Conservation (phyloP, 2,113 vertebrate genomes). For the Cromileptes altivelis region DNA sequence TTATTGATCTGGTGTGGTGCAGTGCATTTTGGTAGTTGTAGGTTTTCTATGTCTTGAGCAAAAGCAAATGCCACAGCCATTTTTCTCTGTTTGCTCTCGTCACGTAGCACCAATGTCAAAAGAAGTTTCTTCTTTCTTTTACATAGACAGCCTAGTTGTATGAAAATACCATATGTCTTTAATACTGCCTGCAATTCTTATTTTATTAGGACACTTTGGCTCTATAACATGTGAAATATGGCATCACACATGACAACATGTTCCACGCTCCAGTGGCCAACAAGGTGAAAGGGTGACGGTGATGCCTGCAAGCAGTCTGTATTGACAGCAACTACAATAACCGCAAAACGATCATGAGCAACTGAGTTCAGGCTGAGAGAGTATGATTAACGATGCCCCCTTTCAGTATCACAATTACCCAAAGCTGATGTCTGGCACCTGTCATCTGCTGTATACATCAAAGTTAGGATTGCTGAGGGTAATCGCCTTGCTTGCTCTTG, state of each 20-base stretch:
- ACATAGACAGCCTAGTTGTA: too few relatives aligned
- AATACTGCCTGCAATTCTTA: too few relatives aligned
- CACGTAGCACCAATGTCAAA: too few relatives aligned
- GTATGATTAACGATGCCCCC: conserved; percentile 66
- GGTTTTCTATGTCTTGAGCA: too few relatives aligned
- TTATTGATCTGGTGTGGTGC: too few relatives aligned
- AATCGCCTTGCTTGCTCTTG: conserved; percentile 75
- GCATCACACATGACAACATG: not conserved
- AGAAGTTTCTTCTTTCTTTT: too few relatives aligned
- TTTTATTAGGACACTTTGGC: not conserved
- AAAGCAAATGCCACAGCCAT: too few relatives aligned
- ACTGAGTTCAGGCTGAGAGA: conserved; percentile 48
- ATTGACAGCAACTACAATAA: not conserved
- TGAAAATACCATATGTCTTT: too few relatives aligned
- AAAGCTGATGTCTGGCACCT: conserved; percentile 79
- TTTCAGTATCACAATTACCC: conserved; percentile 78
- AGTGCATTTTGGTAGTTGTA: too few relatives aligned
- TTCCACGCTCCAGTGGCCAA: not conserved
- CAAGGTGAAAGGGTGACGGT: conserved; percentile 27
- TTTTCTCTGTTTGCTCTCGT: too few relatives aligned
- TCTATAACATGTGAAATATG: conserved; percentile 2
- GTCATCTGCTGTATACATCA: conserved; percentile 78
- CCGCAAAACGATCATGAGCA: conserved; percentile 38
- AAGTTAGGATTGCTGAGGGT: conserved; percentile 71
- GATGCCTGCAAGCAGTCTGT: conserved; percentile 19